These are phyloP conservation scores for Psephotus haematonotus DNA, from an alignment of 2,113 vertebrate species.

Conservation along the genomic window DNA sequence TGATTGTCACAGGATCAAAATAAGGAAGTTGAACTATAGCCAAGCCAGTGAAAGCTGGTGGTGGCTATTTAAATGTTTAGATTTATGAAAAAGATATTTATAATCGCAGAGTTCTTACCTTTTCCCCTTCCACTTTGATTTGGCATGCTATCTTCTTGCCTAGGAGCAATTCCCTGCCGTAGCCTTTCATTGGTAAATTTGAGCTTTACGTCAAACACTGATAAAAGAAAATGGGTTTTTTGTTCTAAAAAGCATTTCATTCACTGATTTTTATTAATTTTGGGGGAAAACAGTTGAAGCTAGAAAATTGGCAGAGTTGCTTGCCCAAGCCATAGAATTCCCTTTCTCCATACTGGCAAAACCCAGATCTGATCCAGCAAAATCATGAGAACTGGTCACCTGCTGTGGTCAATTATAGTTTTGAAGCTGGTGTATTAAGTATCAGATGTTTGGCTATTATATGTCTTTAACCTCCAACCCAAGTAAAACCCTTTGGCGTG, in stretches of 20 bases:
- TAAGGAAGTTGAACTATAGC: not conserved
- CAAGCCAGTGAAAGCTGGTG: not conserved
- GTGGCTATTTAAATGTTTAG: not conserved
- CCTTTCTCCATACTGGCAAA: not conserved
- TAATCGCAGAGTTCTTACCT: not conserved
- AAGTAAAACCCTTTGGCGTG: not conserved
- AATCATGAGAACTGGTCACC: not conserved
- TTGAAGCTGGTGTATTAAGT: not conserved
- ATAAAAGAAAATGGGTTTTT: not conserved
- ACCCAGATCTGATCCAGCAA: not conserved
- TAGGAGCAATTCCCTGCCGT: not conserved
- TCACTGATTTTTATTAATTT: not conserved
- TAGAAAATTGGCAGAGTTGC: not conserved
- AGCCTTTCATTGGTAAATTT: not conserved
- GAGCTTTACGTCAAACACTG: not conserved
- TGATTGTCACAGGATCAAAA: not conserved
- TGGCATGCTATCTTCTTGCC: not conserved
- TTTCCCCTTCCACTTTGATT: not conserved
- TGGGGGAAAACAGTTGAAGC: not conserved
- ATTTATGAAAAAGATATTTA: not conserved
- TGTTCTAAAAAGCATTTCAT: not conserved
- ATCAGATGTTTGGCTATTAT: slow-evolving; percentile 13
- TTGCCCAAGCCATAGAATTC: not conserved
- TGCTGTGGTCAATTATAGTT: not conserved
- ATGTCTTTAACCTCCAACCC: not conserved